Percentiles rank a stretch among this genome's conserved stretches.
Evolutionary conservation across 1,140 invertebrate genomes (phyloP).

Genomic region (Cecropterus lyciades): DNA sequence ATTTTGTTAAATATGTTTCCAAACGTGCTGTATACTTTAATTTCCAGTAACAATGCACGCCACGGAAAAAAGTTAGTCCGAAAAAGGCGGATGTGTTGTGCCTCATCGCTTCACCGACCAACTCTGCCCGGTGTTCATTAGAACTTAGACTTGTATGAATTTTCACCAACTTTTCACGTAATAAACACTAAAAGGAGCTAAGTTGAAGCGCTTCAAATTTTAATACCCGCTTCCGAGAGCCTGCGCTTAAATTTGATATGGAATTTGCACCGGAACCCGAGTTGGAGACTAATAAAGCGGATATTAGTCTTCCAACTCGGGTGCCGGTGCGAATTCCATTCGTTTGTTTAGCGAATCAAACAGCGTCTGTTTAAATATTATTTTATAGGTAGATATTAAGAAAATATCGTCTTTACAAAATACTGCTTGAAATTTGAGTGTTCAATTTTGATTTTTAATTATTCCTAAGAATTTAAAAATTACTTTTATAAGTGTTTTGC

Average conservation of each 20-base stretch:
- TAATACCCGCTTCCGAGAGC: constrained; percentile 61
- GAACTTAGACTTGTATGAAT: constrained; percentile 82
- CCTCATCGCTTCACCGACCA: constrained; percentile 55
- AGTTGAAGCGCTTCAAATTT: constrained; percentile 80
- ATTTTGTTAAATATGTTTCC: too few species aligned
- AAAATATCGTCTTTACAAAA: too few species aligned
- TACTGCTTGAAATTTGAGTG: too few species aligned
- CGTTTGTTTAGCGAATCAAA: too few species aligned
- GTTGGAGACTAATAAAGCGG: constrained; percentile 73
- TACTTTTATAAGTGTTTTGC: too few species aligned
- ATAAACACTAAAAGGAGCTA: constrained; percentile 80
- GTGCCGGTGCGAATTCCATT: constrained; percentile 14
- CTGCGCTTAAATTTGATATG: constrained; percentile 56
- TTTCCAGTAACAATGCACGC: neutral
- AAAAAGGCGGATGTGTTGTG: constrained; percentile 58
- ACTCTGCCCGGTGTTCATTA: constrained; percentile 78
- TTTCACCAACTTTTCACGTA: constrained; percentile 79
- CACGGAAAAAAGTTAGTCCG: constrained; percentile 6
- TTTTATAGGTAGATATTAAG: too few species aligned
- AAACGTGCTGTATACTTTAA: too few species aligned
- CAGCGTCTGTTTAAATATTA: too few species aligned
- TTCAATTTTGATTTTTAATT: too few species aligned
- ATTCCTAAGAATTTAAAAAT: too few species aligned
- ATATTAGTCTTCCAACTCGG: constrained; percentile 25
- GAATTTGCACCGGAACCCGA: constrained; percentile 56